A percentile compares a stretch with the other conserved stretches of the same genome.
phyloP scores from a whole-genome alignment of 2,888 invertebrate genomes.

The Limulus polyphemus region DNA sequence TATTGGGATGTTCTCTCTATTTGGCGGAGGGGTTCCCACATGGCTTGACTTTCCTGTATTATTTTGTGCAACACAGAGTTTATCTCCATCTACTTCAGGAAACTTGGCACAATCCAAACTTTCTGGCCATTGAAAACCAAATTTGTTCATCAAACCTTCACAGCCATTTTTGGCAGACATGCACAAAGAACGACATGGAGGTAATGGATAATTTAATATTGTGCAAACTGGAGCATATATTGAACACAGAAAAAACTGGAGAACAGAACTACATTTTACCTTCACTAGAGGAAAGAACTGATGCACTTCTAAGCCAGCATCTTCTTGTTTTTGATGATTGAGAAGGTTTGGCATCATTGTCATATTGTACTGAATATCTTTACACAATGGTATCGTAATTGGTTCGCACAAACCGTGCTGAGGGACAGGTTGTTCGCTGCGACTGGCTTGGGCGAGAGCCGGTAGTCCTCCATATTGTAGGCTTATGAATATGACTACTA shows the following conservation, averaged over 20 bases:
- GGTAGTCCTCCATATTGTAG: too few relatives aligned
- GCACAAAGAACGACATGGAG: slow-evolving; percentile 81
- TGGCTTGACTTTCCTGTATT: slow-evolving; percentile 28
- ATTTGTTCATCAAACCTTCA: slow-evolving; percentile 67
- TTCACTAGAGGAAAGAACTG: slow-evolving; percentile 88
- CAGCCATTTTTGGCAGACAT: slow-evolving; percentile 77
- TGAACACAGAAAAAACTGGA: slow-evolving; percentile 89
- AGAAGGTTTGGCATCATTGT: slow-evolving; percentile 93
- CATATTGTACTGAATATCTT: slow-evolving; percentile 82
- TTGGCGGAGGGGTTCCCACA: background rate
- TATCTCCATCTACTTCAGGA: slow-evolving; percentile 51
- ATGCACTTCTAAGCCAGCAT: slow-evolving; percentile 83
- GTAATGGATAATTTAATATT: slow-evolving; percentile 72
- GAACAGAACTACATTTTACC: slow-evolving; percentile 81
- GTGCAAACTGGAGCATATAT: slow-evolving; percentile 94
- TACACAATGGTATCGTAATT: slow-evolving; percentile 82
- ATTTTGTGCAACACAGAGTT: slow-evolving; percentile 42
- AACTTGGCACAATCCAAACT: slow-evolving; percentile 73
- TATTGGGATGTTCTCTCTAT: background rate
- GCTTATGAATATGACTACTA: too few relatives aligned
- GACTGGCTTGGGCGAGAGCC: too few relatives aligned
- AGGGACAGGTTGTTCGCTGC: slow-evolving; percentile 39
- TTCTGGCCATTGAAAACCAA: slow-evolving; percentile 81
- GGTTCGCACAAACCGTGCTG: slow-evolving; percentile 84
- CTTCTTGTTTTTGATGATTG: slow-evolving; percentile 82